Conservation (phyloP, 2,113 vertebrate species). For the Arizona elegans region DNA sequence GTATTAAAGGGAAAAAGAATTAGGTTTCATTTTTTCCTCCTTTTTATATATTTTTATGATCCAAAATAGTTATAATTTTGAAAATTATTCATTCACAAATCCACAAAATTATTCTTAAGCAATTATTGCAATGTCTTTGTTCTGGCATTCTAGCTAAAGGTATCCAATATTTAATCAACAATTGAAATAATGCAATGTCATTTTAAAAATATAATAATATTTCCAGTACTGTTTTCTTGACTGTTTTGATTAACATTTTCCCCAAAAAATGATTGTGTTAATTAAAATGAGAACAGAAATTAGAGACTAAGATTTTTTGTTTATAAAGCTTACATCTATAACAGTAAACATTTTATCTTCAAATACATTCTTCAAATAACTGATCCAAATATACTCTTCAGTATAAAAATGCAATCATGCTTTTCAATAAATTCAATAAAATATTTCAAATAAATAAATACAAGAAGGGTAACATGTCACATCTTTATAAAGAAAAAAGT, state of each 20-base stretch:
- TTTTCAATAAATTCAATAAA: not conserved
- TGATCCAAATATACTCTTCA: not conserved
- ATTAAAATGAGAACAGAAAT: not conserved
- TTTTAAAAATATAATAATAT: conserved; percentile 11
- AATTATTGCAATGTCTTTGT: conserved; percentile 5
- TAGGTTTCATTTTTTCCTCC: not conserved
- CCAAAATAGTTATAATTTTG: not conserved
- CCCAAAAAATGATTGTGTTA: not conserved
- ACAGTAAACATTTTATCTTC: not conserved
- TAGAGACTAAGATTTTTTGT: not conserved
- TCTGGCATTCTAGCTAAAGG: not conserved
- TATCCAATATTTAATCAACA: conserved; percentile 28
- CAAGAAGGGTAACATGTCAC: not conserved
- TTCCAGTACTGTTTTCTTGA: not conserved
- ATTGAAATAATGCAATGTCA: not conserved
- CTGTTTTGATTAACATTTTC: not conserved
- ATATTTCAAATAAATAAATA: not conserved
- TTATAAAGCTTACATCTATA: not conserved
- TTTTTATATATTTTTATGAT: not conserved
- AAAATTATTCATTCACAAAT: not conserved
- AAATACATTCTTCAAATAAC: not conserved
- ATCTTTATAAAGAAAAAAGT: not conserved
- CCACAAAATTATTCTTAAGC: not conserved
- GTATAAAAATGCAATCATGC: not conserved
- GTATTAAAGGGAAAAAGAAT: not conserved